Conservation (phyloP, 1,140 invertebrate species). For the Leptinotarsa defecta region DNA sequence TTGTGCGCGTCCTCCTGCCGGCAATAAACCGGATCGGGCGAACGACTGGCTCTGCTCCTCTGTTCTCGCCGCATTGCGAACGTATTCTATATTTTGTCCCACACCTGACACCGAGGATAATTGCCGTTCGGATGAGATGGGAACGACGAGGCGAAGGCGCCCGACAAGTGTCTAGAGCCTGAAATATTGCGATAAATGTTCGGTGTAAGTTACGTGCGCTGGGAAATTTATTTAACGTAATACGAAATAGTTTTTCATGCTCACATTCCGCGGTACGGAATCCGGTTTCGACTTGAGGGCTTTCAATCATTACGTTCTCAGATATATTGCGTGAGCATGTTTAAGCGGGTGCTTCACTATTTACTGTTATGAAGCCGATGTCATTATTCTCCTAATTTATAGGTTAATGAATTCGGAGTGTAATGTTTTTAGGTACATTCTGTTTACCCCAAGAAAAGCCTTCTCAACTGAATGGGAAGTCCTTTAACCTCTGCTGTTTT, state of each 20-base stretch:
- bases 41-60: not conserved
- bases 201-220: not conserved
- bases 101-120: not conserved
- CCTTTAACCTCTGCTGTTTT: too few relatives aligned
- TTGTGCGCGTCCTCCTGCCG: not conserved
- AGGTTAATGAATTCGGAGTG: too few relatives aligned
- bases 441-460: too few relatives aligned
- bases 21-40: not conserved
- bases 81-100: not conserved
- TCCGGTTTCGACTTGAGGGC: too few relatives aligned
- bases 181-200: slow-evolving; percentile 2
- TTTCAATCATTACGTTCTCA: too few relatives aligned
- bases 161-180: not conserved
- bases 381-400: too few relatives aligned
- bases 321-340: too few relatives aligned
- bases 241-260: not conserved
- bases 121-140: slow-evolving; percentile 3
- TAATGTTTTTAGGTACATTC: too few relatives aligned
- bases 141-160: not conserved
- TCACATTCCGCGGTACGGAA: too few relatives aligned
- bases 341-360: too few relatives aligned
- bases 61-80: not conserved
- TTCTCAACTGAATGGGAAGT: too few relatives aligned
- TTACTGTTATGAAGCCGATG: too few relatives aligned
- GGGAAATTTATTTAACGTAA: not conserved